Evolutionary conservation across 2,888 invertebrate species (phyloP), one percentile per base, ranked within the genome.

Genomic region (Allygus modestus): DNA sequence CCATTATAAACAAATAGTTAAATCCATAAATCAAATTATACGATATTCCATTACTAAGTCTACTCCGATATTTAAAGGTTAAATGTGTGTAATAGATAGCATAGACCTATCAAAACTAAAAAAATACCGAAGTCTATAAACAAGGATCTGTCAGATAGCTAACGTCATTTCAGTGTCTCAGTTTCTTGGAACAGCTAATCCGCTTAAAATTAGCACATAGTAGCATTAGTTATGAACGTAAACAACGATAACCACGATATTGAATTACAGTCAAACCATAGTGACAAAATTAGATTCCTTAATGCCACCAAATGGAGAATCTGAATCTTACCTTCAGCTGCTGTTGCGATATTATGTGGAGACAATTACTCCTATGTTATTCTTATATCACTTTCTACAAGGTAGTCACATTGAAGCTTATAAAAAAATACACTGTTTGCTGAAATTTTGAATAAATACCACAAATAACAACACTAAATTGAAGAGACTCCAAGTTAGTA

Each of bases 361-460:
- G 28, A 28, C 31, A 20, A 31, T 28, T 23, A 12, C 65, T 65
- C 65, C 65, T 65, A 9, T 15, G 65, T 9, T 65, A 28, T 12
- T 65, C 28, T 17, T 31, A 54, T 23, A 4, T 31, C 65, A 65
- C 65, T 65, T 31, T 28, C 2, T 2, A 4, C 0, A 7, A 28
- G 17, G 65, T 65, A 65, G 65, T 65, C 65, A 65, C 65, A 65
- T 65, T 65, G 65, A 65, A 28, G 31, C 11, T 65, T 9, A 15
- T 28, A 2, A 12, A n/a, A 65, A 28, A 15, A 65, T 15, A 15
- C 65, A 65, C 65, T 65, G 4, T 20, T 31, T 65, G 4, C 26
- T 28, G 2, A 20, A 65, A 11, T 31, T 65, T 4, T 17, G 17
- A 65, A 65, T 65, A 31, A 26, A 65, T 2, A 65, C 65, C 26